Conservation (phyloP, 2,888 invertebrate species). For the Acronicta aceris region DNA sequence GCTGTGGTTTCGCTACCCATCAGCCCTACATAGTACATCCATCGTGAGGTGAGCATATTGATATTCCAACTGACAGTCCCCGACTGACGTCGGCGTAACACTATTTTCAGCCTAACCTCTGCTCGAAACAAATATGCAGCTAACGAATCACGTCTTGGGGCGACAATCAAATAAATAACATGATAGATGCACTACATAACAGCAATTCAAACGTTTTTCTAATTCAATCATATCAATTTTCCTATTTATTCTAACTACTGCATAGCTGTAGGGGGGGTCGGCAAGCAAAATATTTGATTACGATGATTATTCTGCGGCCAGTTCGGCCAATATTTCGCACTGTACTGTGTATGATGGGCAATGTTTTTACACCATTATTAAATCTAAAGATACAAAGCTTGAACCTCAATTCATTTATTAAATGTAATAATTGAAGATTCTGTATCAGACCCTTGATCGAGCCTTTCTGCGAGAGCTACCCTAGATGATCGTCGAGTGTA, state of each 20-base stretch:
- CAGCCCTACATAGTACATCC: no score
- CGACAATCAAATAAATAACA: conserved; percentile 41
- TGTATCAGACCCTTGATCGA: no score
- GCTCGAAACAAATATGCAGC: conserved; percentile 4
- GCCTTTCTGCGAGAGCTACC: no score
- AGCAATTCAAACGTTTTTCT: conserved; percentile 41
- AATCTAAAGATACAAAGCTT: no score
- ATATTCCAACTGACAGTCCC: no score
- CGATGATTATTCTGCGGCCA: conserved; percentile 19
- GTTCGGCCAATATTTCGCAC: neutral
- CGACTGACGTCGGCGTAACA: no score
- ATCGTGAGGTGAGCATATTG: no score
- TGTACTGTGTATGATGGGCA: neutral
- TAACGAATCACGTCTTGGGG: conserved; percentile 2
- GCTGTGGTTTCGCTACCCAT: no score
- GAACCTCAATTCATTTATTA: no score
- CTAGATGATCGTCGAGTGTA: no score
- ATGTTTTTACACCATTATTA: neutral
- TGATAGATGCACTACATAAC: conserved; percentile 38
- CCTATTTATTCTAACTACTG: conserved; percentile 32
- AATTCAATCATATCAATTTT: conserved; percentile 45
- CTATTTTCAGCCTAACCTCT: no score
- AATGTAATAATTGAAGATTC: no score
- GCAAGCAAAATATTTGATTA: conserved; percentile 34
- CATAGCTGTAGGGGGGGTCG: conserved; percentile 30